Evolutionary conservation across 2,113 vertebrate genomes (phyloP).

Genomic region (Brachypteracias leptosomus): DNA sequence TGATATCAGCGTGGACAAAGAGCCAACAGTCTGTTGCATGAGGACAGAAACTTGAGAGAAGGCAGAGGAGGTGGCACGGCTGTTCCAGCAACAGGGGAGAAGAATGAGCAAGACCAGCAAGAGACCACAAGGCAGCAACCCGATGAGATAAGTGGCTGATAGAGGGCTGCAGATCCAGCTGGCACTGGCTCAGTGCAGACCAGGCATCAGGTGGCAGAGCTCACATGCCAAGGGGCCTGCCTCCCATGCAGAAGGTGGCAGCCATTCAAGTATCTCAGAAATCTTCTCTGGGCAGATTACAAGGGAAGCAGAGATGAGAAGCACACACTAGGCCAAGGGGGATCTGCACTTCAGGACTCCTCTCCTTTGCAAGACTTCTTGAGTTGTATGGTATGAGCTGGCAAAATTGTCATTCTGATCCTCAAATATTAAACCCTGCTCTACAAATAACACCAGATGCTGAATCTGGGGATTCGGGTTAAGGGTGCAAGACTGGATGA

Average conservation of each 20-base stretch:
- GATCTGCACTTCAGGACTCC: not conserved
- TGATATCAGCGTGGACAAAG: not conserved
- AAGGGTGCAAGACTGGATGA: not conserved
- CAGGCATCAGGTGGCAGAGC: conserved; percentile 17
- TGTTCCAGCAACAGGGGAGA: not conserved
- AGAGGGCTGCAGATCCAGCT: not conserved
- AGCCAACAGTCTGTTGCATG: accelerated
- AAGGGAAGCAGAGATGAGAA: not conserved
- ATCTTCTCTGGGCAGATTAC: conserved; percentile 5
- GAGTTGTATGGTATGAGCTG: not conserved
- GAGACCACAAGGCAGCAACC: not conserved
- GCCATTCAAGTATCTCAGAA: not conserved
- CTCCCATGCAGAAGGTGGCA: not conserved
- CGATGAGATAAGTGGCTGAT: not conserved
- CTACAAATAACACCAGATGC: not conserved
- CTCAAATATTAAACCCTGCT: not conserved
- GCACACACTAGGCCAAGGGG: not conserved
- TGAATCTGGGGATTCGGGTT: not conserved
- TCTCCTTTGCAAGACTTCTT: not conserved
- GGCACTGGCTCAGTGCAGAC: not conserved
- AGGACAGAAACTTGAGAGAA: not conserved
- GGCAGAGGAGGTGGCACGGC: not conserved
- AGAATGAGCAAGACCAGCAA: not conserved
- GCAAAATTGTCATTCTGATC: not conserved
- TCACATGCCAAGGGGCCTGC: not conserved